Base-by-base conservation (phyloP, 2,888 invertebrate species). In the Agrotis exclamationis region DNA sequence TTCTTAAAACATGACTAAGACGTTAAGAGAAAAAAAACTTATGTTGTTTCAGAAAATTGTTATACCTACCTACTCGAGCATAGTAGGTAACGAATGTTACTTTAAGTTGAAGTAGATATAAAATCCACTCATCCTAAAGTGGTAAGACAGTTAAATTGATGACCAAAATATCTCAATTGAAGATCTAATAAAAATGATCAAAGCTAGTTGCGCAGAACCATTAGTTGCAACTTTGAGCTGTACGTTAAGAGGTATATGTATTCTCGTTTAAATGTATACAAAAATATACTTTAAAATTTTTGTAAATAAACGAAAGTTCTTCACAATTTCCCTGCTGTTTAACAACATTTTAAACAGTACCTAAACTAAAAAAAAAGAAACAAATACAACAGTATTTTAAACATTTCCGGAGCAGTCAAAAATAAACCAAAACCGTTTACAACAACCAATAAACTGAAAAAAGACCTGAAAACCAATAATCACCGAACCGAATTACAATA, bases 181-280 rank as follows among this genome's bases (percentile, higher is more conserved):
- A 64, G 70, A 63, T 75, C 28, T 50, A 63, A 82, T 77, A 77
- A 77, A 76, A 83, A 79, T 65, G 66, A 85, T 85, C 80, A 83
- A 83, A 85, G 60, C 39, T 48, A 62, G 18, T 54, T 13, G 45
- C 60, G 51, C 48, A 57, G 72, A 39, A 60, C 20, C 13, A 53
- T 7, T 44, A 13, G 73, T 28, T 76, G 56, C 70, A 24, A 45
- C 44, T 28, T 57, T 28, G 39, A 39, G 45, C 18, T 22, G 28
- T 13, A 22, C 14, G 9, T 39, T 39, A 39, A 39, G 39, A 28
- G 28, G 28, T 5, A 39, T 14, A 28, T 33, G 24, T 50, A 57
- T 45, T 22, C 13, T 33, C 5, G 7, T 24, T 20, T 18, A 0
- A 44, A 50, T 45, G 24, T 33, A 16, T 24, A 33, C 45, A 9